Conservation (phyloP, 2,113 vertebrate species). For the Tor tambroides region DNA sequence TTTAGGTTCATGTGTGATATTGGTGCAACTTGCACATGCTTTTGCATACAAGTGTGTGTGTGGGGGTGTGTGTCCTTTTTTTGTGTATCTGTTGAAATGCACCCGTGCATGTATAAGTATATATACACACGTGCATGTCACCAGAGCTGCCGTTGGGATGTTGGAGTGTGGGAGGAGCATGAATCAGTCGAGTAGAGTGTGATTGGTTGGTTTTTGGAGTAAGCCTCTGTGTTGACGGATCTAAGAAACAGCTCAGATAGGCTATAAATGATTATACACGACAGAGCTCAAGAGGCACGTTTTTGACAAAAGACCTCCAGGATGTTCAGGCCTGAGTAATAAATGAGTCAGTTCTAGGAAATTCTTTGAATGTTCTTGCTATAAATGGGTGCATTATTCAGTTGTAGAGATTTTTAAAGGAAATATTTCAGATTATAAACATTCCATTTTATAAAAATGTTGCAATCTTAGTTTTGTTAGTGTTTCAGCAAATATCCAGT, state of each 20-base stretch:
- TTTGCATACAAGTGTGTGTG: not conserved
- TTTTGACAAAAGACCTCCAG: slow-evolving; percentile 33
- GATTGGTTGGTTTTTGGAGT: slow-evolving; percentile 48
- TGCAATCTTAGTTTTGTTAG: too few relatives aligned
- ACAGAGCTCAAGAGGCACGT: slow-evolving; percentile 41
- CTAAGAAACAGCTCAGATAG: slow-evolving; percentile 44
- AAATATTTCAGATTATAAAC: not conserved
- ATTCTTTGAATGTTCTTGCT: not conserved
- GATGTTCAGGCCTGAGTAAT: slow-evolving; percentile 16
- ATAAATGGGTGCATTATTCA: not conserved
- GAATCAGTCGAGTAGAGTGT: not conserved
- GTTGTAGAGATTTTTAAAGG: not conserved
- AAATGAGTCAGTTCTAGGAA: slow-evolving; percentile 8
- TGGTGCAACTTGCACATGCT: not conserved
- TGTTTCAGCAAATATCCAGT: too few relatives aligned
- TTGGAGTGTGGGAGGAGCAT: slow-evolving; percentile 21
- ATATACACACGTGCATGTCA: not conserved
- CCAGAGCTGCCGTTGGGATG: not conserved
- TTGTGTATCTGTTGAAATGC: not conserved
- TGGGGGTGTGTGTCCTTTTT: not conserved
- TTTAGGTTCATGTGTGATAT: slow-evolving; percentile 33
- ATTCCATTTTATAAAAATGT: not conserved
- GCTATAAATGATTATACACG: slow-evolving; percentile 51
- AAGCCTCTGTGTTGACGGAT: slow-evolving; percentile 44
- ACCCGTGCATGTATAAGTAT: not conserved